A percentile compares a stretch with the other conserved stretches of the same genome.
Evolutionary conservation across 1,140 invertebrate species (phyloP).

Genomic region (Eriocheir sinensis): DNA sequence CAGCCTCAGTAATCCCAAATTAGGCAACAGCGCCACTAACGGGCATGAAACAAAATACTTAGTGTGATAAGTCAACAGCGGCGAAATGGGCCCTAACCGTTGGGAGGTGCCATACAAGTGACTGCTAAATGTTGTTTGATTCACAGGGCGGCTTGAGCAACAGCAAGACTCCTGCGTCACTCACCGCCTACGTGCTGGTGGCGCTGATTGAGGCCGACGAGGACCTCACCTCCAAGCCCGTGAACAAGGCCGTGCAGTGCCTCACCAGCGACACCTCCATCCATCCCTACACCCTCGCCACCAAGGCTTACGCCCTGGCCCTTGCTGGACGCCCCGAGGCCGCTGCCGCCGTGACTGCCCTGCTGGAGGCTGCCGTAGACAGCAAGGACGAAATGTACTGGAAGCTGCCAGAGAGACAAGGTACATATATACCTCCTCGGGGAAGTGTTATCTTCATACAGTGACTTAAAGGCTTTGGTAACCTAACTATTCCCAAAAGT

Average conservation of each 20-base stretch:
- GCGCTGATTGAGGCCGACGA: conserved; percentile 69
- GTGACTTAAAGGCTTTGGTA: background rate
- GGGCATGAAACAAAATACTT: background rate
- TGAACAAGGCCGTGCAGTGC: background rate
- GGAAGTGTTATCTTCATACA: background rate
- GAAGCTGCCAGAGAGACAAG: conserved; percentile 43
- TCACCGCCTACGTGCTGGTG: conserved; percentile 68
- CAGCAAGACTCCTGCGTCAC: conserved; percentile 19
- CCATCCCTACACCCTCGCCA: conserved; percentile 89
- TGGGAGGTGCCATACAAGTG: too few species aligned
- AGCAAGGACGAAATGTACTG: conserved; percentile 41
- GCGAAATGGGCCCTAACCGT: too few species aligned
- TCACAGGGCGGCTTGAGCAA: conserved; percentile 43
- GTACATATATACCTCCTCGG: background rate
- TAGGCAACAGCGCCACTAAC: too few species aligned
- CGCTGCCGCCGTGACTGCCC: conserved; percentile 31
- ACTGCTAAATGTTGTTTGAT: background rate
- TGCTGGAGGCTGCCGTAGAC: conserved; percentile 41
- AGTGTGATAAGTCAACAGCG: background rate
- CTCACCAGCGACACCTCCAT: conserved; percentile 80
- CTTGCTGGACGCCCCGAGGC: conserved; percentile 88
- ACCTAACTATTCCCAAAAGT: background rate
- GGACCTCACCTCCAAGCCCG: background rate
- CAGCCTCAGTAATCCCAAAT: too few species aligned
- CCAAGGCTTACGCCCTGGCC: conserved; percentile 90